Evolutionary conservation across 2,888 invertebrate species (phyloP).

Genomic region (Plebejus argus): DNA sequence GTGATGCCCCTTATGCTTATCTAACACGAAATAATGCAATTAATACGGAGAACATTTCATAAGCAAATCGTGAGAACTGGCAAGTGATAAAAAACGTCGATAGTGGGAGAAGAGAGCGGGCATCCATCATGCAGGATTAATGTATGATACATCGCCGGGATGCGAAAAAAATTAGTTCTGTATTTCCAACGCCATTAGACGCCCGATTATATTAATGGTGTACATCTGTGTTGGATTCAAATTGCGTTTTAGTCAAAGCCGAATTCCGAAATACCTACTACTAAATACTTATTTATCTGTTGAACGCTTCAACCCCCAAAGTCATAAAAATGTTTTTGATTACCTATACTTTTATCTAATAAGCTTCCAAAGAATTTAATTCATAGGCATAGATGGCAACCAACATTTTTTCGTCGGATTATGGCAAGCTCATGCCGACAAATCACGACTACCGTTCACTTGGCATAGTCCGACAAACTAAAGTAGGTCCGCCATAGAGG

Average conservation of each 20-base stretch:
- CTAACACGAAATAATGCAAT: constrained; percentile 77
- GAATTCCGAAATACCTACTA: neutral
- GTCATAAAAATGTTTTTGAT: too few species aligned
- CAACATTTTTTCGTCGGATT: too few species aligned
- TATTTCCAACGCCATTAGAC: constrained; percentile 28
- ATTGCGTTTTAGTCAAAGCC: neutral
- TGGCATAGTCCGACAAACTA: too few species aligned
- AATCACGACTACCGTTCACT: too few species aligned
- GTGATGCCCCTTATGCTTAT: constrained; percentile 69
- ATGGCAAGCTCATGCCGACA: too few species aligned
- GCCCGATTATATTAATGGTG: neutral
- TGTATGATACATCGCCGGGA: constrained; percentile 41
- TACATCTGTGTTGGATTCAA: neutral
- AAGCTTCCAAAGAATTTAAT: too few species aligned
- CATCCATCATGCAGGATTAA: constrained; percentile 75
- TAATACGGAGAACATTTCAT: constrained; percentile 74
- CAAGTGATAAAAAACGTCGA: constrained; percentile 66
- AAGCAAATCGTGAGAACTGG: constrained; percentile 64
- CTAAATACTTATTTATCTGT: neutral
- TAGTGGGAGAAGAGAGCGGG: constrained; percentile 47
- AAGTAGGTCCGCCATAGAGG: neutral
- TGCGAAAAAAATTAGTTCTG: constrained; percentile 42
- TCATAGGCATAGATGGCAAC: too few species aligned
- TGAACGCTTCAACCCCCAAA: too few species aligned
- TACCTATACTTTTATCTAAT: too few species aligned